Evolutionary conservation across 2,888 invertebrate genomes (phyloP).

Genomic region (Rhagonycha fulva): DNA sequence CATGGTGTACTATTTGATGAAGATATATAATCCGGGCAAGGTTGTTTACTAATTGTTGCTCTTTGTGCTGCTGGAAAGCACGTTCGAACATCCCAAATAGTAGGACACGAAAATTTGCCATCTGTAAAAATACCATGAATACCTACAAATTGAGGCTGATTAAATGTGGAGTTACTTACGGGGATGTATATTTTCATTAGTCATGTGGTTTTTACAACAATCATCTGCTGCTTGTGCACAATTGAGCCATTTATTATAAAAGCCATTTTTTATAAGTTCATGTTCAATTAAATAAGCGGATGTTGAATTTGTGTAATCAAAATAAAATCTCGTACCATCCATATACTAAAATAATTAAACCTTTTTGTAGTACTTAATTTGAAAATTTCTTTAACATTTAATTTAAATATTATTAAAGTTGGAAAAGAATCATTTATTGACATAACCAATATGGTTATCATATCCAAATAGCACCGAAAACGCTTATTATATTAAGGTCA

Average conservation of each 20-base stretch:
- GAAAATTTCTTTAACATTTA: too few relatives aligned
- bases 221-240: conserved; percentile 45
- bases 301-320: conserved; percentile 9
- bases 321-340: not conserved
- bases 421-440: too few relatives aligned
- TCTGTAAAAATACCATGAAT: conserved; percentile 28
- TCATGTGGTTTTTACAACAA: conserved; percentile 45
- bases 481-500: too few relatives aligned
- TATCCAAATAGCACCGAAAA: too few relatives aligned
- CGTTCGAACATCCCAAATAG: conserved; percentile 68
- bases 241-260: conserved; percentile 43
- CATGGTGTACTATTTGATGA: conserved; percentile 30
- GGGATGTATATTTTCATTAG: conserved; percentile 39
- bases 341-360: not conserved
- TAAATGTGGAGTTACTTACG: conserved; percentile 22
- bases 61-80: conserved; percentile 60
- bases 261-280: conserved; percentile 40
- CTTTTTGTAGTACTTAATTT: too few relatives aligned
- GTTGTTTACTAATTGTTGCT: conserved; percentile 52
- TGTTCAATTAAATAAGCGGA: conserved; percentile 35
- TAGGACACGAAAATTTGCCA: conserved; percentile 54
- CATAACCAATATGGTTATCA: too few relatives aligned
- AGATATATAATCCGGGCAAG: conserved; percentile 61
- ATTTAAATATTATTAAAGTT: too few relatives aligned
- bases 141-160: not conserved